These are phyloP conservation scores for Aleadryas rufinucha DNA, from an alignment of 2,113 vertebrate genomes.

Conservation along the genomic window DNA sequence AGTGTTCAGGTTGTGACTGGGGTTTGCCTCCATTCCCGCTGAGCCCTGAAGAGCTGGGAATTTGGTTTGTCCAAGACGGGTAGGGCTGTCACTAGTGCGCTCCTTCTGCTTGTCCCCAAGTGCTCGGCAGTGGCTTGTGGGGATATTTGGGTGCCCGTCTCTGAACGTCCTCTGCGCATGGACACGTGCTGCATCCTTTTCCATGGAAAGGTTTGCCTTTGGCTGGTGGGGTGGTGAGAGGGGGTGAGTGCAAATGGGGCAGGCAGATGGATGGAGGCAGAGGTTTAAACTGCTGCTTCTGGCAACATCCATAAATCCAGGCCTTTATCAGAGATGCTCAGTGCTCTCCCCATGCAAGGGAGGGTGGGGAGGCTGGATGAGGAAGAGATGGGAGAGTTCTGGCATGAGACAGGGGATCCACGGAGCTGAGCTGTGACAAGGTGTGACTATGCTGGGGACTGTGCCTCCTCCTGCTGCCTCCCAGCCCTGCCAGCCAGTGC, in stretches of 20 bases:
- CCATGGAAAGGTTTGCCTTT: neutral
- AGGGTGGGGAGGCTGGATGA: neutral
- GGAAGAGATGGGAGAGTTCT: neutral
- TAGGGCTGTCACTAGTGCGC: rapidly evolving
- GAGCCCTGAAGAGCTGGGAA: neutral
- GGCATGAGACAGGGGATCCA: neutral
- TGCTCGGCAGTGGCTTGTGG: neutral
- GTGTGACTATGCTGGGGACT: rapidly evolving
- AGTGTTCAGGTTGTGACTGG: neutral
- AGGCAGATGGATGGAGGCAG: rapidly evolving
- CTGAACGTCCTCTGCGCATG: neutral
- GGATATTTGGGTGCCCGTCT: neutral
- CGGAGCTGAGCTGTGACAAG: neutral
- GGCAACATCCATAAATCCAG: neutral
- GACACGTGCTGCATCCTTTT: neutral
- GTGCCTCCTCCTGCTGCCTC: neutral
- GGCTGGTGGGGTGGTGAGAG: neutral
- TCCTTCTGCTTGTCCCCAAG: neutral
- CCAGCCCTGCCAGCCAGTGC: neutral
- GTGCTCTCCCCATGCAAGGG: neutral
- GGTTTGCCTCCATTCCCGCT: rapidly evolving
- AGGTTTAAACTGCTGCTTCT: neutral
- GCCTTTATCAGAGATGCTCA: neutral
- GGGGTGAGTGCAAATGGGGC: neutral
- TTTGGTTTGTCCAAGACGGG: neutral